Base-by-base conservation (phyloP, 2,888 invertebrate genomes). In the Cecidostiba fungosa region DNA sequence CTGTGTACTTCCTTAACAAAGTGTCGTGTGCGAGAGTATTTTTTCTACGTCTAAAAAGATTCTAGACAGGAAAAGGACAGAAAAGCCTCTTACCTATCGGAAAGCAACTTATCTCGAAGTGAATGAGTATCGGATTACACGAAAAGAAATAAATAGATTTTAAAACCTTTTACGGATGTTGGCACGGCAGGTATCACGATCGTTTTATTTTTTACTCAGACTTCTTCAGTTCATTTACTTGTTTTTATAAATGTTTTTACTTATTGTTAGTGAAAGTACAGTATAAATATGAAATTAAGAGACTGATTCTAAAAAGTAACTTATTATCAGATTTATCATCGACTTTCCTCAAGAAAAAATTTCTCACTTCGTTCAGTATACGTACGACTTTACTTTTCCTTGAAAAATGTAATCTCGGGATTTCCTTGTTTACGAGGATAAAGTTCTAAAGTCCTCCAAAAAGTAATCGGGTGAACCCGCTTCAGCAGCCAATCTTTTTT, bases 41-140 rank as follows among this genome's bases (percentile, higher is more conserved):
- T 59, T 59, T 66, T 74, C 16, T 32, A 16, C 6, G 0, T n/a
- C 70, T 16, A 12, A 70, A 77, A 74, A 77, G 69, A n/a, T 69
- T 72, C 43, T 36, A 23, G 23, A 26, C 16, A 23, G 14, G 26
- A 59, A 70, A 50, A 77, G 23, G 32, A n/a, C 16, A 43, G 32
- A 19, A 78, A 72, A 85, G 72, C 77, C 54, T 59, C 76, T 81
- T 81, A 80, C 36, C 77, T 72, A 72, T 85, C 74, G 72, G 77
- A 81, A 85, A 85, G 72, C 81, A 82, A 85, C 81, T 85, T 85
- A 81, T 77, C 81, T 81, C 19, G 39, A 62, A 85, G 70, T 62
- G 81, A 85, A 81, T 62, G 72, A 81, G 77, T 77, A 81, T 85
- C 81, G 77, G 81, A 81, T 85, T 85, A 77, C 85, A 47, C 4